Evolutionary conservation across 1,140 invertebrate species (phyloP), one percentile per base, ranked within the genome.

Genomic region (Nomia melanderi): DNA sequence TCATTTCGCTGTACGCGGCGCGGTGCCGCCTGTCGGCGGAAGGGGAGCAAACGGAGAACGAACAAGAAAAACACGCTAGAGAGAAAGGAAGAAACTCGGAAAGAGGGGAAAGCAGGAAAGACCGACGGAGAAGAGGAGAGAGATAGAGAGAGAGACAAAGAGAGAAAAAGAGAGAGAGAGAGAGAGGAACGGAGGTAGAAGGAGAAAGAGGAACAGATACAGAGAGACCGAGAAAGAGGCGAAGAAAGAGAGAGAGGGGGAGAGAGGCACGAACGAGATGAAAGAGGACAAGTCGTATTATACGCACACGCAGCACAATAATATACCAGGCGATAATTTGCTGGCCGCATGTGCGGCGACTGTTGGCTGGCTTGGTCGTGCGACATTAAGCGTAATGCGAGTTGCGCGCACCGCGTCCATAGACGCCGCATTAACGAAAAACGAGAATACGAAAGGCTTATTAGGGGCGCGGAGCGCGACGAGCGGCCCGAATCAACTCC

Each of bases 381-480:
- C 65, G 81, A 83, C 81, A 82, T 83, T 83, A 82, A 83, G 82
- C 81, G 82, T 83, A 83, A 83, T 83, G 82, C 82, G 82, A 83
- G 81, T 83, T 50, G 47, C 47, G 8, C 33, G 77, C 80, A 65
- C 77, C 81, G 81, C 44, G 81, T 56, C 62, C 76, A 73, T 59
- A 72, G 75, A 77, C 75, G 75, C 75, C 64, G 81, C 80, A 82
- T 81, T 74, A 74, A 83, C 80, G 81, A 82, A 83, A 82, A 83
- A 83, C 76, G 81, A 83, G 81, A 82, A 83, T 78, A 53, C 77
- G 23, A 60, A n/a, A 66, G 64, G 65, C 41, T 76, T 76, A 76
- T 76, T 76, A 76, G 60, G 23, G 27, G 9, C 27, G 33, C 27
- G 54, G 17, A 4, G 12, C 25, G n/a, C 17, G 29, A 1, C 0